A percentile compares a stretch with the other conserved stretches of the same genome.
phyloP scores from a whole-genome alignment of 2,888 invertebrate genomes.

The Temnothorax rugatulus region DNA sequence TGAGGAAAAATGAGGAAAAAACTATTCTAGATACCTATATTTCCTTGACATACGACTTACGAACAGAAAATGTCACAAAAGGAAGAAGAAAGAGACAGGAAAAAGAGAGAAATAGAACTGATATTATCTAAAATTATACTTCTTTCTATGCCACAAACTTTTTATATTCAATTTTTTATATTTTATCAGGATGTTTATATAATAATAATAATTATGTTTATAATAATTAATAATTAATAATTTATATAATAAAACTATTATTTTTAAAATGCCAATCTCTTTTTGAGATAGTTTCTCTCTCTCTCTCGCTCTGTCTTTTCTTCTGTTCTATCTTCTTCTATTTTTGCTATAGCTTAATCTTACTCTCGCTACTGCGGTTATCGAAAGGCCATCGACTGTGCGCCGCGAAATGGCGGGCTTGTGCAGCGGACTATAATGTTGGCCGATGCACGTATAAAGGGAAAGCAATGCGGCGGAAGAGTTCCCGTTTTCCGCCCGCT shows the following conservation, averaged over 20 bases:
- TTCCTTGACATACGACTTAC: not conserved
- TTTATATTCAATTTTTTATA: not conserved
- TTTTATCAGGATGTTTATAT: not conserved
- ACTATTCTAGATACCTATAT: slow-evolving; percentile 8
- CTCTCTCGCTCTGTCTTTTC: not conserved
- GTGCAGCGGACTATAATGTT: slow-evolving; percentile 59
- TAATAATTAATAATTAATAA: not conserved
- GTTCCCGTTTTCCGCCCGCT: slow-evolving; percentile 41
- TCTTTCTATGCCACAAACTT: not conserved
- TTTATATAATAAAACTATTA: not conserved
- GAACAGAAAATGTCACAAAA: not conserved
- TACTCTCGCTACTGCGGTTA: slow-evolving; percentile 33
- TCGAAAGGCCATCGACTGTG: slow-evolving; percentile 55
- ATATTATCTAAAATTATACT: not conserved
- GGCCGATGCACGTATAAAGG: slow-evolving; percentile 47
- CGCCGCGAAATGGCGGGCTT: slow-evolving; percentile 46
- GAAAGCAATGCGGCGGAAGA: slow-evolving; percentile 55
- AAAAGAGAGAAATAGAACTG: not conserved
- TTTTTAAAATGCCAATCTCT: not conserved
- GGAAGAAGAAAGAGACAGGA: not conserved
- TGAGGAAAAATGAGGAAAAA: not conserved
- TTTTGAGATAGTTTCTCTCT: too few species aligned
- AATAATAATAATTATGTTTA: slow-evolving; percentile 1
- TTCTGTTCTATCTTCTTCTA: not conserved
- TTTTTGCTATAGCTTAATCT: slow-evolving; percentile 39